Conservation (phyloP, 2,797 vertebrate species). For the Ibycter americanus region DNA sequence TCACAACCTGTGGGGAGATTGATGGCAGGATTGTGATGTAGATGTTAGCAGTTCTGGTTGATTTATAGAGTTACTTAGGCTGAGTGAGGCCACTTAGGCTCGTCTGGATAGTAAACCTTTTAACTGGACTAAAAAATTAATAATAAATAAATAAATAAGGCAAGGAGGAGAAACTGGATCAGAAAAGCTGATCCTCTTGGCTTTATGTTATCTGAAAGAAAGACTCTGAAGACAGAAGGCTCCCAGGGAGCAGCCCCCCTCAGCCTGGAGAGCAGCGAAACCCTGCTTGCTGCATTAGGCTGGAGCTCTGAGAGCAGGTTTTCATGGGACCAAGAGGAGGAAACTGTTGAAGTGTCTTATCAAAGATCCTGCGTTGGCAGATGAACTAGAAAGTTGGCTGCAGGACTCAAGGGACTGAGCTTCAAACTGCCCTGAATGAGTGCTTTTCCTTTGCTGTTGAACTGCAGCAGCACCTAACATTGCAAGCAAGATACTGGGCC, state of each 20-base stretch:
- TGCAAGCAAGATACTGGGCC: neutral
- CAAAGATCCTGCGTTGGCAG: neutral
- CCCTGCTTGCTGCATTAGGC: neutral
- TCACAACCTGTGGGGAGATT: constrained; percentile 85
- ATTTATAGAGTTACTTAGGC: constrained; percentile 99
- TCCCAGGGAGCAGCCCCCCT: neutral
- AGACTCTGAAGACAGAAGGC: neutral
- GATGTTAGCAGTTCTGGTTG: constrained; percentile 92
- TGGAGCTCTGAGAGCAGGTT: neutral
- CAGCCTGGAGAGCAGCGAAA: neutral
- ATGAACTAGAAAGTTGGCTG: neutral
- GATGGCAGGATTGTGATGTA: constrained; percentile 89
- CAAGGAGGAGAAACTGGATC: constrained; percentile 2
- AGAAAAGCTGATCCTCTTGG: neutral
- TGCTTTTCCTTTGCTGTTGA: neutral
- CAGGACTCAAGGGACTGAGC: neutral
- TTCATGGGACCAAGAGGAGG: neutral
- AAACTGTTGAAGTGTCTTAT: neutral
- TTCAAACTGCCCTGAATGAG: neutral
- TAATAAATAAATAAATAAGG: constrained; percentile 76
- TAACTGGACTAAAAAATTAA: constrained; percentile 88
- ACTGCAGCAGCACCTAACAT: neutral
- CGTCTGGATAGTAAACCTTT: constrained; percentile 90
- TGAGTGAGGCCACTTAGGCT: constrained; percentile 94
- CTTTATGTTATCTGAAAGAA: neutral